Evolutionary conservation across 2,888 invertebrate species (phyloP).

Genomic region (Rhodophaea formosa): DNA sequence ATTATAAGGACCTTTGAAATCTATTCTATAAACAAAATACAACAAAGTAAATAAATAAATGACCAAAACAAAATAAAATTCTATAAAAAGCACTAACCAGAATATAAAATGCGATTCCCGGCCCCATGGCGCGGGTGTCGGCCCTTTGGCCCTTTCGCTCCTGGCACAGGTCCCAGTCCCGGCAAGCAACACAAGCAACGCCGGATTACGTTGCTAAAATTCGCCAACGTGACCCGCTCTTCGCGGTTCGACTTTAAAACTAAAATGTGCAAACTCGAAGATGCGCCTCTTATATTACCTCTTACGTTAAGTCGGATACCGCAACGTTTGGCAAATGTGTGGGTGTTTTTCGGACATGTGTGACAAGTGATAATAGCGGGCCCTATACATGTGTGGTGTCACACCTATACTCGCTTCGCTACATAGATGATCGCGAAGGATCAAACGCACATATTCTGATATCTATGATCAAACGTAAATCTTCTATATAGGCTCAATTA

Average conservation of each 20-base stretch:
- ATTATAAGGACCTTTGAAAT: too few relatives aligned
- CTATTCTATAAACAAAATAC: too few relatives aligned
- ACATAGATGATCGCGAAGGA: not conserved
- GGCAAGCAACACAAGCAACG: conserved; percentile 48
- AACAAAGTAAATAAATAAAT: too few relatives aligned
- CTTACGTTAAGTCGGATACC: conserved; percentile 77
- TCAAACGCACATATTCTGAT: too few relatives aligned
- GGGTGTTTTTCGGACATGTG: conserved; percentile 61
- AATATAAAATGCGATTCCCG: conserved; percentile 63
- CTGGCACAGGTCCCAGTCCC: conserved; percentile 41
- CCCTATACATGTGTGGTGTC: conserved; percentile 20
- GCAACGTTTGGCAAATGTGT: conserved; percentile 74
- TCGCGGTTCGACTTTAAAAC: conserved; percentile 73
- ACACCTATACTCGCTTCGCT: conserved; percentile 21
- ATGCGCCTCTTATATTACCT: conserved; percentile 80
- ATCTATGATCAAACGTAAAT: too few relatives aligned
- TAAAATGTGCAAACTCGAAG: conserved; percentile 79
- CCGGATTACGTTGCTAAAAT: conserved; percentile 51
- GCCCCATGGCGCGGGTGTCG: conserved; percentile 71
- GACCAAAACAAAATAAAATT: not conserved
- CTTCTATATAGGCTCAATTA: conserved; percentile 3
- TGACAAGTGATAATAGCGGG: conserved; percentile 37
- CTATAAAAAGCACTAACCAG: conserved; percentile 56
- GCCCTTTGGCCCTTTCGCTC: conserved; percentile 54
- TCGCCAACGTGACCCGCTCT: conserved; percentile 72